Conservation (phyloP, 1,140 invertebrate species). For the Drosophila subobscura region DNA sequence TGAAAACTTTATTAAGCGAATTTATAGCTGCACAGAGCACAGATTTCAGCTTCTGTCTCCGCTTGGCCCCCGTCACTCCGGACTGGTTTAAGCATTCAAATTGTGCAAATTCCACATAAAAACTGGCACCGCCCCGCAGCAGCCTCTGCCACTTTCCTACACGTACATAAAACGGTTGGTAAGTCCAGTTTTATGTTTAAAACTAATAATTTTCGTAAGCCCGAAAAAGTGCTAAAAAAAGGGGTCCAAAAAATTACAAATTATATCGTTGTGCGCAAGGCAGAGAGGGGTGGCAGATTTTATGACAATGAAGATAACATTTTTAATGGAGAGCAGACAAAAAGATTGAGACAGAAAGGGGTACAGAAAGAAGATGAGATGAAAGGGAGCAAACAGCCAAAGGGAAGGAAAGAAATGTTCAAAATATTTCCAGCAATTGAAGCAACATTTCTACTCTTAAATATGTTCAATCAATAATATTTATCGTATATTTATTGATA, state of each 20-base stretch:
- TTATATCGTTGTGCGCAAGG: conserved; percentile 17
- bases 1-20: conserved; percentile 76
- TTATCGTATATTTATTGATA: too few relatives aligned
- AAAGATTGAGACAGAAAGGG: background rate
- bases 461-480: too few relatives aligned
- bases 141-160: too few relatives aligned
- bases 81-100: conserved; percentile 27
- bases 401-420: background rate
- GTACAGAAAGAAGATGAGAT: background rate
- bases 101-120: conserved; percentile 23
- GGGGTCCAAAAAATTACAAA: conserved; percentile 39
- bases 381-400: background rate
- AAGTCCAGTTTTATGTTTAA: conserved; percentile 56
- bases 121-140: conserved; percentile 1
- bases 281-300: background rate
- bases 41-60: conserved; percentile 4
- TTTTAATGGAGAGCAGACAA: conserved; percentile 23
- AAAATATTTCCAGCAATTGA: background rate
- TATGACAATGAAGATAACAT: conserved; percentile 29
- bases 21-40: conserved; percentile 47
- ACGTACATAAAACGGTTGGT: conserved; percentile 33
- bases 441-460: background rate
- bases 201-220: conserved; percentile 48
- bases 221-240: conserved; percentile 7
- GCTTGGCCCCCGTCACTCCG: background rate